Evolutionary conservation across 2,797 vertebrate genomes (phyloP), one percentile per base, ranked within the genome.

Genomic region (Anguilla pacifica): DNA sequence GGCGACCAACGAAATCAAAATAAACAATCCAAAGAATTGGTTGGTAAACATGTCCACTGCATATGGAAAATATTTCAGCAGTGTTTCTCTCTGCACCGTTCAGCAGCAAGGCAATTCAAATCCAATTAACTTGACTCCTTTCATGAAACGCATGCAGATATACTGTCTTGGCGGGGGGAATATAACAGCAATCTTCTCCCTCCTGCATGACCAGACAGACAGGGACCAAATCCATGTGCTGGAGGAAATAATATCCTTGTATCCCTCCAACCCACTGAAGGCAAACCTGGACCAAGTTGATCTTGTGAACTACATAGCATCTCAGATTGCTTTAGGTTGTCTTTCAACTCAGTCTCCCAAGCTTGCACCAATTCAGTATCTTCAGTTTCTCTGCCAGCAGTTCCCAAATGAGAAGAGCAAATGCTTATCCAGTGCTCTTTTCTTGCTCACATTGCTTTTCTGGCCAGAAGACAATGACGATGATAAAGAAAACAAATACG

Each of bases 371-470:
- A 83, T 93, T 51, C 35, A 77, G 79, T 87, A 90, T 6, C 2
- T 96, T 6, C 92, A 94, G 72, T 0, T 94, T 1, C 1, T 95
- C 82, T 93, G 94, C 72, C 72, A 0, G 51, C 90, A 90, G 15
- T 95, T 96, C 86, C 79, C 70, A 43, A 93, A 86, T 85, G 90
- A 25, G 0, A 90, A 53, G 0, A 95, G 85, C 85, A 0, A 89
- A 25, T 89, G 93, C 85, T 90, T 94, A 35, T 89, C 95, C 84
- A 95, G 89, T 0, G 94, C 94, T 81, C 86, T 91, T 0, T 95
- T 96, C 83, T 81, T 97, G 74, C 94, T 95, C 19, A 95, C 93
- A 4, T 90, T 96, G 84, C 90, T 96, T 6, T 95, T 95, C 89
- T 96, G 96, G 95, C 95, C 96, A 7, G 95, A 96, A 6, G 64